phyloP scores from a whole-genome alignment of 2,888 invertebrate genomes.

The Lissocephala sabroskyi region DNA sequence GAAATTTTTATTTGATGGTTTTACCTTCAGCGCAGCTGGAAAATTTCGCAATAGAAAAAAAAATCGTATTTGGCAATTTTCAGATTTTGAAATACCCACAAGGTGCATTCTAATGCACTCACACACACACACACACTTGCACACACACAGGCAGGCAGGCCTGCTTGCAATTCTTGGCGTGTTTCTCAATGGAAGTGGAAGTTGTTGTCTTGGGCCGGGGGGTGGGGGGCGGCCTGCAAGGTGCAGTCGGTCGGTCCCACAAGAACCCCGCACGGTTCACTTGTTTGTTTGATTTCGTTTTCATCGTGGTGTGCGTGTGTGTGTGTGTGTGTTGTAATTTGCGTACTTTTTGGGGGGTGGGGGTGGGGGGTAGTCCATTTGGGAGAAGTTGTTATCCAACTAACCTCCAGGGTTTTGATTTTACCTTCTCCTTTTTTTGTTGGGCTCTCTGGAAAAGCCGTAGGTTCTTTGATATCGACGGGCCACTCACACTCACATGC shows the following conservation, averaged over 20 bases:
- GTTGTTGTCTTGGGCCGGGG: constrained; percentile 12
- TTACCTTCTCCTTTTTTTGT: background rate
- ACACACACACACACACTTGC: constrained; percentile 14
- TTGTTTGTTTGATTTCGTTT: background rate
- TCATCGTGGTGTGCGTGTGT: background rate
- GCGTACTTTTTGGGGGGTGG: constrained; percentile 16
- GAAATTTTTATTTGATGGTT: constrained; percentile 18
- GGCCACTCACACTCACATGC: too few relatives aligned
- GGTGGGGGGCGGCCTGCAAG: constrained; percentile 2
- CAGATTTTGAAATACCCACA: constrained; percentile 62
- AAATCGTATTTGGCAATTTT: constrained; percentile 56
- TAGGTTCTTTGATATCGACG: too few relatives aligned
- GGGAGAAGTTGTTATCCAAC: constrained; percentile 25
- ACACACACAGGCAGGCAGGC: constrained; percentile 1
- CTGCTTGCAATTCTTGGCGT: constrained; percentile 48
- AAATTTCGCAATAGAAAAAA: constrained; percentile 46
- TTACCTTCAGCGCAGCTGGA: constrained; percentile 61
- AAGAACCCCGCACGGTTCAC: constrained; percentile 1
- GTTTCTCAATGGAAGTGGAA: constrained; percentile 49
- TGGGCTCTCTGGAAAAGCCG: background rate
- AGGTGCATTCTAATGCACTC: constrained; percentile 53
- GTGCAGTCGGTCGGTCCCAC: constrained; percentile 1
- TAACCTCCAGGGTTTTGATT: constrained; percentile 17
- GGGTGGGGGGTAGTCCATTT: too few relatives aligned
- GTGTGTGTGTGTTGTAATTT: constrained; percentile 16